Conservation (phyloP, 1,140 invertebrate species). For the Branchinecta lynchi region DNA sequence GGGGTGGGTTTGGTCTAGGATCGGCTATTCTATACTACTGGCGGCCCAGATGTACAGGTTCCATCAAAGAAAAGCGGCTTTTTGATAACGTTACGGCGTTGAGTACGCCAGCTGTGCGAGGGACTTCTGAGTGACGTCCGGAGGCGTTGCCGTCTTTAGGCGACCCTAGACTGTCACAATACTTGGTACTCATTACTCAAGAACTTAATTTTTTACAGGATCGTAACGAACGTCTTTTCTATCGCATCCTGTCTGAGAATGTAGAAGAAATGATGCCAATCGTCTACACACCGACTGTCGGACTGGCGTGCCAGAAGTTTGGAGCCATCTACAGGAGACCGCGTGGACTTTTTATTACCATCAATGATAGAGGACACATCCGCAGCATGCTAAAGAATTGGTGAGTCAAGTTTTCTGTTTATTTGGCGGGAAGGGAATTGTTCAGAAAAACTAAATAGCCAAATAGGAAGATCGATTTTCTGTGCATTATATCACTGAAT, state of each 20-base stretch:
- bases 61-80: too few relatives aligned
- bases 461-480: too few relatives aligned
- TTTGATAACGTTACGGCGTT: too few relatives aligned
- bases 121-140: too few relatives aligned
- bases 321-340: constrained; percentile 85
- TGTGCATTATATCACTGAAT: too few relatives aligned
- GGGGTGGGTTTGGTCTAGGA: too few relatives aligned
- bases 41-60: too few relatives aligned
- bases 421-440: constrained; percentile 19
- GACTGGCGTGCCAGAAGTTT: constrained; percentile 90
- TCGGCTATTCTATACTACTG: too few relatives aligned
- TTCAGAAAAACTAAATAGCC: constrained; percentile 11
- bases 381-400: constrained; percentile 77
- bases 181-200: too few relatives aligned
- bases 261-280: constrained; percentile 92
- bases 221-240: constrained; percentile 90
- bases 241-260: constrained; percentile 78
- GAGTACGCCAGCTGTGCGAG: too few relatives aligned
- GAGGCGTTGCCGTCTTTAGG: too few relatives aligned
- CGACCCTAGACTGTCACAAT: too few relatives aligned
- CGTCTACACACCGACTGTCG: constrained; percentile 95
- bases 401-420: constrained; percentile 34
- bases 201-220: constrained; percentile 44
- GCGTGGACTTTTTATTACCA: constrained; percentile 86
- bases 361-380: constrained; percentile 87